Conservation (phyloP, 2,113 vertebrate genomes). For the Thunnus thynnus region DNA sequence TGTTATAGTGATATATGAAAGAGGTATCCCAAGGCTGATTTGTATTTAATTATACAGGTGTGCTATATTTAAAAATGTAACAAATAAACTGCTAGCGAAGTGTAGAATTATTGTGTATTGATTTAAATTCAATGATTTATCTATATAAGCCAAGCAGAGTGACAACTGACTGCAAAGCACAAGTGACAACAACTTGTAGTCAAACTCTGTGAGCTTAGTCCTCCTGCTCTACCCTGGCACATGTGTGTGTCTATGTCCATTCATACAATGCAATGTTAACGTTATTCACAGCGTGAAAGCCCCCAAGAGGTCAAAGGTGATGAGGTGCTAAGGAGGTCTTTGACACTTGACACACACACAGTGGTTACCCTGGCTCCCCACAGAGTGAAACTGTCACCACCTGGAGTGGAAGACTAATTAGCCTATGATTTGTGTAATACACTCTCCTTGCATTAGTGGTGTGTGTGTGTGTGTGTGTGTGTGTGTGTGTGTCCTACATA, state of each 20-base stretch:
- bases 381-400: conserved; percentile 81
- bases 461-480: background rate
- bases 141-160: background rate
- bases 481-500: background rate
- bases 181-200: conserved; percentile 16
- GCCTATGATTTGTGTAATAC: conserved; percentile 75
- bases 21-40: no score
- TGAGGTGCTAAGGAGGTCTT: conserved; percentile 77
- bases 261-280: conserved; percentile 37
- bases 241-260: conserved; percentile 5
- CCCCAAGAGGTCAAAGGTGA: conserved; percentile 72
- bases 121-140: background rate
- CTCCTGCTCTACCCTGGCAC: background rate
- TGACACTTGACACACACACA: conserved; percentile 76
- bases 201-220: background rate
- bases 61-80: no score
- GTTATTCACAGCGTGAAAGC: conserved; percentile 56
- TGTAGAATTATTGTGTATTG: no score
- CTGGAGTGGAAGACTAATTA: conserved; percentile 76
- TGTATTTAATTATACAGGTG: no score
- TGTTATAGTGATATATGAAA: no score
- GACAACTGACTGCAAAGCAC: conserved; percentile 6
- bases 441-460: conserved; percentile 32
- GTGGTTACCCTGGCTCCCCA: conserved; percentile 52
- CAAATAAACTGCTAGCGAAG: no score